Evolutionary conservation across 2,888 invertebrate species (phyloP).

Genomic region (Xestia rhomboidea): DNA sequence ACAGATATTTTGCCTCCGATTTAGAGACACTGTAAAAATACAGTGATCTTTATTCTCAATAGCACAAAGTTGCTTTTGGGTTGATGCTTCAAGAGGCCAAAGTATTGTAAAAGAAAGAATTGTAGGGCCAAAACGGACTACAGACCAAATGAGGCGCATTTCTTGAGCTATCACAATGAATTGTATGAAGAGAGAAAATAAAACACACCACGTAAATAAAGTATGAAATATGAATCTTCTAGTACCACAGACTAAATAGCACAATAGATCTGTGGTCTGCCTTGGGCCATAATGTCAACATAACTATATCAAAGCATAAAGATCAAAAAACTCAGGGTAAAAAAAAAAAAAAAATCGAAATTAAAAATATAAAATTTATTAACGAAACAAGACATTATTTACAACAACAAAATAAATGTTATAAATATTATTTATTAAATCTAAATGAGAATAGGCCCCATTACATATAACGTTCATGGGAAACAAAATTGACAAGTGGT

Average conservation of each 20-base stretch:
- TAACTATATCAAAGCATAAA: slow-evolving; percentile 62
- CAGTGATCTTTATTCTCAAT: background rate
- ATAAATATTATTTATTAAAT: slow-evolving; percentile 74
- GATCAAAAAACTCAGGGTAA: slow-evolving; percentile 66
- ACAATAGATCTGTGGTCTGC: background rate
- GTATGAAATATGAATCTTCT: background rate
- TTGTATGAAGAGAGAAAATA: background rate
- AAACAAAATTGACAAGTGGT: slow-evolving; percentile 49
- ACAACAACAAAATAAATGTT: slow-evolving; percentile 83
- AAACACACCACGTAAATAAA: background rate
- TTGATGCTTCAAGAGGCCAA: background rate
- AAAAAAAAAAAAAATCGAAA: slow-evolving; percentile 77
- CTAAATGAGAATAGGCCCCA: slow-evolving; percentile 81
- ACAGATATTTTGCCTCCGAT: background rate
- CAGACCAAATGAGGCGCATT: background rate
- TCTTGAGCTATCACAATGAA: slow-evolving; percentile 6
- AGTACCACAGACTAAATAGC: slow-evolving; percentile 13
- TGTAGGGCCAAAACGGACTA: background rate
- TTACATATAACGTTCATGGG: slow-evolving; percentile 52
- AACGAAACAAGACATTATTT: slow-evolving; percentile 85
- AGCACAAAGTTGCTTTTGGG: background rate
- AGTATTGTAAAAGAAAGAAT: background rate
- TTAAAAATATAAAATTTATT: slow-evolving; percentile 86
- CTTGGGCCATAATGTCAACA: slow-evolving; percentile 13
- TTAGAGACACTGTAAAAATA: background rate